These are phyloP conservation scores for Tiphia femorata DNA, from an alignment of 2,888 invertebrate genomes.

Conservation along the genomic window DNA sequence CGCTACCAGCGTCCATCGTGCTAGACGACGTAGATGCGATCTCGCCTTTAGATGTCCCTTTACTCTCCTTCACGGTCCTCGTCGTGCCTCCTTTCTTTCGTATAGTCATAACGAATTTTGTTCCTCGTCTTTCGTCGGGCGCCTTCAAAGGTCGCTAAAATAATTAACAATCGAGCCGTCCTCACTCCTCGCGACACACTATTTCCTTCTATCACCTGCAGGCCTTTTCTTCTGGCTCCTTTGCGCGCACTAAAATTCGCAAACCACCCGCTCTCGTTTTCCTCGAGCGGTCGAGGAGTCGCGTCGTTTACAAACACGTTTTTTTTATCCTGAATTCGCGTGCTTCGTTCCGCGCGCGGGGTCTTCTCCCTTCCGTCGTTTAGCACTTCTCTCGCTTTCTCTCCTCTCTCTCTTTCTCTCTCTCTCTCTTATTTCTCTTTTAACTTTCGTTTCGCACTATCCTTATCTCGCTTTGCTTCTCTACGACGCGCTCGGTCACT, in stretches of 20 bases:
- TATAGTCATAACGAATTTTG: conserved; percentile 41
- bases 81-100: conserved; percentile 36
- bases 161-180: too few relatives aligned
- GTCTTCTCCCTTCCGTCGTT: neutral
- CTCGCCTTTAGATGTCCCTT: conserved; percentile 25
- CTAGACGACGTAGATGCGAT: conserved; percentile 33
- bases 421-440: neutral
- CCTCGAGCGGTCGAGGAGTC: conserved; percentile 17
- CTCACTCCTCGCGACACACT: too few relatives aligned
- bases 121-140: neutral
- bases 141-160: neutral
- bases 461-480: too few relatives aligned
- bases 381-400: neutral
- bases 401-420: neutral
- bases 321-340: neutral
- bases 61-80: conserved; percentile 28
- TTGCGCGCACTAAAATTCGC: too few relatives aligned
- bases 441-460: neutral
- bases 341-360: neutral
- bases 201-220: neutral
- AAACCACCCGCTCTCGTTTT: too few relatives aligned
- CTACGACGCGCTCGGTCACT: too few relatives aligned
- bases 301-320: conserved; percentile 14
- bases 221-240: neutral
- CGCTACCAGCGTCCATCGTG: conserved; percentile 30